Conservation (phyloP, 2,888 invertebrate species). For the Timandra comae region DNA sequence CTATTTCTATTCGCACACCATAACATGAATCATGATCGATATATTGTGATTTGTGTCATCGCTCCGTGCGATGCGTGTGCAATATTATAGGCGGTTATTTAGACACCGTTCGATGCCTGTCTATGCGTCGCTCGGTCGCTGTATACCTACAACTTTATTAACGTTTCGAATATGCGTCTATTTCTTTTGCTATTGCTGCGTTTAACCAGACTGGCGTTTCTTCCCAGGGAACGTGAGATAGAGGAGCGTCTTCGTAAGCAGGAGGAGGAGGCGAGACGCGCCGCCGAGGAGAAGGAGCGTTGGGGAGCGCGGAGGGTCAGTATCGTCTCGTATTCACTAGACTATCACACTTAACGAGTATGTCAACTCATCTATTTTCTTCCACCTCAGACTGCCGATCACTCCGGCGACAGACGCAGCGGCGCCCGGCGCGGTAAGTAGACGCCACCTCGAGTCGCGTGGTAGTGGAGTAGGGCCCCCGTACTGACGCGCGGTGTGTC, state of each 20-base stretch:
- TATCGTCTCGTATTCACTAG: too few relatives aligned
- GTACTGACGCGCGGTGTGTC: too few relatives aligned
- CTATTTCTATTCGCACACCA: too few relatives aligned
- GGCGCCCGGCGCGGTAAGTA: constrained; percentile 59
- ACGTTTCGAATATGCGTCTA: background rate
- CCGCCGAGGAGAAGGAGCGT: constrained; percentile 59
- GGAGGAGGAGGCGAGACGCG: constrained; percentile 62
- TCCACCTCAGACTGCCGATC: too few relatives aligned
- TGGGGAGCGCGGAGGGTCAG: constrained; percentile 41
- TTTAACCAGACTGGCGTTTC: background rate
- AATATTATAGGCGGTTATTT: constrained; percentile 45
- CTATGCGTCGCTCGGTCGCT: constrained; percentile 50
- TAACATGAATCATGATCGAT: constrained; percentile 29
- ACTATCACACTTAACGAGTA: too few relatives aligned
- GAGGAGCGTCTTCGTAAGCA: constrained; percentile 88
- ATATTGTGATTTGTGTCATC: constrained; percentile 33
- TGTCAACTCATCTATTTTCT: too few relatives aligned
- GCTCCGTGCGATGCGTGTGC: constrained; percentile 35
- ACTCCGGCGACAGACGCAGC: constrained; percentile 62
- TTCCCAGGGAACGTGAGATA: constrained; percentile 88
- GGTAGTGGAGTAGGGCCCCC: too few relatives aligned
- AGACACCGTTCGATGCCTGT: constrained; percentile 44
- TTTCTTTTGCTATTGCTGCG: too few relatives aligned
- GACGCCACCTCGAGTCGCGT: too few relatives aligned
- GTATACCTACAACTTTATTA: constrained; percentile 45